Conservation (phyloP, 2,797 vertebrate species). For the Enteromius thamalakanensis region DNA sequence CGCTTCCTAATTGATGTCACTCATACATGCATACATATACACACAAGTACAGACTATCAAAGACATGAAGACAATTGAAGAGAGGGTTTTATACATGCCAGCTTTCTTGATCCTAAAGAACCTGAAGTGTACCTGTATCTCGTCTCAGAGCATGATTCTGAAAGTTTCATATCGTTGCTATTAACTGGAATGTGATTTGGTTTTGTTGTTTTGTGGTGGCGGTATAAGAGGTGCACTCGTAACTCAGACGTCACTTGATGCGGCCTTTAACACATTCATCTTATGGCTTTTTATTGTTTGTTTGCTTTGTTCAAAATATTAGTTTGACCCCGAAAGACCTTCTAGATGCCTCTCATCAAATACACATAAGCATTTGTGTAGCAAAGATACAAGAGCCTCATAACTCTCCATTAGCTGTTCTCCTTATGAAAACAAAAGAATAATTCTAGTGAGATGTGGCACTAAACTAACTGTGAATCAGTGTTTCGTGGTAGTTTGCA, state of each 20-base stretch:
- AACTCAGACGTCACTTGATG: not conserved
- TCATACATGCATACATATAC: conserved; percentile 5
- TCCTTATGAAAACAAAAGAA: not conserved
- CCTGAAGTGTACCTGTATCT: not conserved
- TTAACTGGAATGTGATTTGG: conserved; percentile 36
- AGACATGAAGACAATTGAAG: conserved; percentile 49
- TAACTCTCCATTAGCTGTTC: not conserved
- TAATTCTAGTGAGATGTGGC: not conserved
- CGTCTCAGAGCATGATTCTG: not conserved
- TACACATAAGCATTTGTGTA: not conserved
- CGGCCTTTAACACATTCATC: not conserved
- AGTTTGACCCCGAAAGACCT: not conserved
- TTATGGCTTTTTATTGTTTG: not conserved
- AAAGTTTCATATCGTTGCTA: conserved; percentile 30
- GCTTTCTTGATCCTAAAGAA: conserved; percentile 1
- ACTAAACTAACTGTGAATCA: not conserved
- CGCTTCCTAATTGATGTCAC: conserved; percentile 13
- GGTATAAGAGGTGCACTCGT: conserved; percentile 10
- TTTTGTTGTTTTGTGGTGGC: conserved; percentile 51
- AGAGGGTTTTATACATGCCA: conserved; percentile 37
- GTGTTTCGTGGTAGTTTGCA: conserved; percentile 5
- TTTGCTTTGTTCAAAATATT: not conserved
- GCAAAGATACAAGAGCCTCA: not conserved
- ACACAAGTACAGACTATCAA: conserved; percentile 5
- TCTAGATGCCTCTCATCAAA: not conserved